Conservation (phyloP, 2,888 invertebrate genomes). For the Pyrocoelia pectoralis region DNA sequence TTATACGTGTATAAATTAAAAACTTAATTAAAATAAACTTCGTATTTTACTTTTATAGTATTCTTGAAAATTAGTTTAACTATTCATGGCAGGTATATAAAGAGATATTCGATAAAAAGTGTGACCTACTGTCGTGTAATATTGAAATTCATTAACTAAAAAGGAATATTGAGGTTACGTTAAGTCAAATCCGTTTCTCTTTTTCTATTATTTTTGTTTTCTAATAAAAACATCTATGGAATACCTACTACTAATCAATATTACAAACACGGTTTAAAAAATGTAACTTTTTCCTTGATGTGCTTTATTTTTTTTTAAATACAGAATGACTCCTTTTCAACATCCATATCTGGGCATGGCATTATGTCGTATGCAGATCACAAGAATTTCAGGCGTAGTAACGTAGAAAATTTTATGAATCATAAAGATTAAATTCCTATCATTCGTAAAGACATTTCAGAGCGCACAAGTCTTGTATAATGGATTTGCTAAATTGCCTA, state of each 20-base stretch:
- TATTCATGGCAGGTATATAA: slow-evolving; percentile 9
- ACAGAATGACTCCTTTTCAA: no score
- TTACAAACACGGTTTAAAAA: no score
- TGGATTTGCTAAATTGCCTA: no score
- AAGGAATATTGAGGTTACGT: slow-evolving; percentile 25
- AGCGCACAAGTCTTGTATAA: no score
- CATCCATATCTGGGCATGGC: no score
- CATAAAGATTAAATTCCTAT: no score
- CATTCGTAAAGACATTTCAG: no score
- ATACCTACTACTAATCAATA: neutral
- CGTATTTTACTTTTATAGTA: neutral
- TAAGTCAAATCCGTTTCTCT: slow-evolving; percentile 25
- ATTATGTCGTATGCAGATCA: no score
- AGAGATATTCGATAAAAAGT: slow-evolving; percentile 21
- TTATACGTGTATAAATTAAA: slow-evolving; percentile 19
- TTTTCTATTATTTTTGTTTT: slow-evolving; percentile 29
- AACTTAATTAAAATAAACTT: neutral
- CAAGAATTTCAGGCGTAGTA: no score
- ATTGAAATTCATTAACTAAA: slow-evolving; percentile 18
- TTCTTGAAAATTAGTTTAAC: slow-evolving; percentile 14
- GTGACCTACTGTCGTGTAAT: slow-evolving; percentile 27
- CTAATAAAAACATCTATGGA: slow-evolving; percentile 8
- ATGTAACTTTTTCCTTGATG: no score
- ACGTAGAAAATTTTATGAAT: no score
- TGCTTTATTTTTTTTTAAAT: no score